Evolutionary conservation across 2,888 invertebrate species (phyloP), one percentile per base, ranked within the genome.

Genomic region (Cerceris ruficornis): DNA sequence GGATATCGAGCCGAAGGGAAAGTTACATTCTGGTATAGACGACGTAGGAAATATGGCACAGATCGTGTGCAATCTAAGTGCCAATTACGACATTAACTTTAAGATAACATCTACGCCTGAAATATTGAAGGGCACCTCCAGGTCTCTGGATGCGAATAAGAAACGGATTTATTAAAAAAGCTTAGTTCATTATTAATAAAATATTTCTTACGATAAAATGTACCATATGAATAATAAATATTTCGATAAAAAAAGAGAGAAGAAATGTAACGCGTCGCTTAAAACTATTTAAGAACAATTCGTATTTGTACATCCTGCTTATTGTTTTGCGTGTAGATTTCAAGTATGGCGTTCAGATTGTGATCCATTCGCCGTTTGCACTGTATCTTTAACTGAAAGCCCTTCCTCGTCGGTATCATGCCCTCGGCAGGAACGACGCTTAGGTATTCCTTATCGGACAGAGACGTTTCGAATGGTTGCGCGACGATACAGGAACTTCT

Each of bases 21-120:
- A 90, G 75, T 87, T 92, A 9, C 94, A 94, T 81, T 93, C 93
- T 68, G 94, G 94, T 9, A 90, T 94, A 6, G 88, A 87, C 15
- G 92, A 92, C 57, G 83, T 83, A 0, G 61, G 90, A 66, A 92
- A 91, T 64, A 92, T 92, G 87, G 67, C 83, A 2, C 82, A 70
- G 39, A 80, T 92, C 52, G 87, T 91, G 41, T 67, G 79, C 64
- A 58, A 15, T 17, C 80, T 92, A 1, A 67, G 77, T 4, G 66
- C 72, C 6, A 68, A 55, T 6, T 43, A 90, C 57, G 81, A 87
- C 5, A 50, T 72, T 1, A 57, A 85, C n/a, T 91, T 89, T 69
- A 74, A 81, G 8, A 84, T 91, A 41, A 92, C 88, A 39, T 86
- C 87, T 1, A 7, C 46, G 0, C 17, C n/a, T 0, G 13, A 55